Base-by-base conservation (phyloP, 2,888 invertebrate species). In the Dione juno region DNA sequence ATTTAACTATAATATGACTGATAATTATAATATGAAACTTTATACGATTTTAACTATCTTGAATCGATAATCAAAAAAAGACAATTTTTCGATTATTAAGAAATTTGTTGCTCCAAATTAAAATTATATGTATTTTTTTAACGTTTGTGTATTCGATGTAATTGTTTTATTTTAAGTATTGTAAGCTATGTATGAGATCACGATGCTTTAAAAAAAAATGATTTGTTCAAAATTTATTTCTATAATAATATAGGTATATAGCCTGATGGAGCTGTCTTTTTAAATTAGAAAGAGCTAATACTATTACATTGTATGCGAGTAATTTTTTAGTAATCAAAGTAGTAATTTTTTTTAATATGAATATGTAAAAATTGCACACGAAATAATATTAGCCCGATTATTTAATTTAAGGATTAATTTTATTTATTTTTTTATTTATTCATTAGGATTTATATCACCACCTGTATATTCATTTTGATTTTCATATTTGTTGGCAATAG, bases 391-490 rank as follows among this genome's bases (percentile, higher is more conserved):
- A 78, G 70, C 54, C 69, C 43, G 70, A 41, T 3, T 28, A 1
- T 43, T 59, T 61, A 28, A 61, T 28, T 35, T 45, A 28, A 6
- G 53, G 67, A 52, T 54, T 57, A 43, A 53, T 67, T 71, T 76
- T 52, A 70, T 70, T 74, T 73, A 69, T 66, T 43, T 28, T 57
- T 70, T 71, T 40, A 41, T 10, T 58, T 70, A 35, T 72, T 6
- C 40, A 70, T 69, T 63, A 70, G 77, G 66, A 77, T 87, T 88
- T 80, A 88, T 87, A 88, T 88, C 88, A 89, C 88, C 88, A 88
- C 76, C 82, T 82, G 83, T 79, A 71, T 48, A 63, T 41, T 58
- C 50, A 28, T 68, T 53, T 72, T 21, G 37, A 74, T n/a, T 19
- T 57, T 45, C 3, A 13, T n/a, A 41, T 41, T 53, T n/a, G 19